Percentiles rank a stretch among this genome's conserved stretches.
Evolutionary conservation across 2,888 invertebrate genomes (phyloP).

Genomic region (Copidosoma aretas): DNA sequence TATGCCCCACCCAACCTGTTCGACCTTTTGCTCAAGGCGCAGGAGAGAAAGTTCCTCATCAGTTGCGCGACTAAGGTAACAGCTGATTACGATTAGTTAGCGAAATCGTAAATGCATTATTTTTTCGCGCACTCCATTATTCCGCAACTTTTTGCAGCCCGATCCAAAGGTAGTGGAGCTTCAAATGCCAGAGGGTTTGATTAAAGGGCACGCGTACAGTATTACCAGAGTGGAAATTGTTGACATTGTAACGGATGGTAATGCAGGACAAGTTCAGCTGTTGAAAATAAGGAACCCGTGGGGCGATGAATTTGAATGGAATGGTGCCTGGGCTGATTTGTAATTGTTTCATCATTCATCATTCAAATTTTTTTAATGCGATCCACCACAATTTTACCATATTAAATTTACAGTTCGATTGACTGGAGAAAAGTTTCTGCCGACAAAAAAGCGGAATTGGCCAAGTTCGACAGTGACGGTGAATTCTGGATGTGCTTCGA

Average conservation of each 20-base stretch:
- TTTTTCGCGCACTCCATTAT: background rate
- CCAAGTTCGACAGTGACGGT: constrained; percentile 90
- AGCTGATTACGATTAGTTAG: background rate
- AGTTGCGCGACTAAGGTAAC: constrained; percentile 93
- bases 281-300: constrained; percentile 75
- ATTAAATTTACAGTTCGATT: constrained; percentile 73
- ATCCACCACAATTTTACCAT: background rate
- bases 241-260: constrained; percentile 61
- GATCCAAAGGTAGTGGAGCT: constrained; percentile 66
- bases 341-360: constrained; percentile 61
- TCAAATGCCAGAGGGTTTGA: constrained; percentile 68
- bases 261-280: constrained; percentile 64
- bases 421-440: constrained; percentile 92
- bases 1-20: constrained; percentile 87
- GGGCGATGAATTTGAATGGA: constrained; percentile 77
- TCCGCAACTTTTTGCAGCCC: constrained; percentile 58
- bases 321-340: constrained; percentile 75
- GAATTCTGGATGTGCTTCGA: constrained; percentile 98
- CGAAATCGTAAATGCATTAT: no score
- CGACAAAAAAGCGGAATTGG: constrained; percentile 83
- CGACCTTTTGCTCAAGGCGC: constrained; percentile 87
- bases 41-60: constrained; percentile 90
- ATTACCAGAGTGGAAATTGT: constrained; percentile 68
- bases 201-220: constrained; percentile 76
- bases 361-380: background rate